phyloP scores from a whole-genome alignment of 2,113 vertebrate species.

The Sitta europaea region DNA sequence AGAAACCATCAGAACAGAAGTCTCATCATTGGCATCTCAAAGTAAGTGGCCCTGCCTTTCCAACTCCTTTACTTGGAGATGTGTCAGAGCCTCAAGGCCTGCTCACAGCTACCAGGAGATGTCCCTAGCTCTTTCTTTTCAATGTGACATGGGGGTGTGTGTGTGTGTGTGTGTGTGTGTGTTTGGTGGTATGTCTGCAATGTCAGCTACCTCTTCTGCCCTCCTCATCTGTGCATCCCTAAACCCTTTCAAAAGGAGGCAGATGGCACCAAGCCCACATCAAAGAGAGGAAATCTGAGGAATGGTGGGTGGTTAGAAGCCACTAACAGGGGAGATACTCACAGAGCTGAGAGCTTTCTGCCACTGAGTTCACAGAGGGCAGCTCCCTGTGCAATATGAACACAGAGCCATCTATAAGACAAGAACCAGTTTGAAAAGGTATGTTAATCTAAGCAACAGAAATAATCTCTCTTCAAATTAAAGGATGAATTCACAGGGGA shows the following conservation, averaged over 20 bases:
- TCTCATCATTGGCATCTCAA: conserved; percentile 35
- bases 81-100: neutral
- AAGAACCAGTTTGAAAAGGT: neutral
- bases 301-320: neutral
- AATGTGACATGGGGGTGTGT: neutral
- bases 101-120: neutral
- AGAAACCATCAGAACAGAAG: conserved; percentile 55
- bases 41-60: conserved; percentile 19
- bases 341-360: neutral
- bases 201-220: neutral
- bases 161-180: neutral
- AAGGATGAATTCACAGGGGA: neutral
- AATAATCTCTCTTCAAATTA: neutral
- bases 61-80: neutral
- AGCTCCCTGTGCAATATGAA: neutral
- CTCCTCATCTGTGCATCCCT: neutral
- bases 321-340: neutral
- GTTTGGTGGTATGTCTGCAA: neutral
- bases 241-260: neutral
- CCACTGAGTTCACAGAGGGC: neutral
- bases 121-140: neutral
- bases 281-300: neutral
- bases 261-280: neutral
- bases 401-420: neutral
- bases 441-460: neutral